Percentiles rank a stretch among this genome's conserved stretches.
Conservation (phyloP, 2,797 vertebrate genomes). For the Sebastes steindachneri region DNA sequence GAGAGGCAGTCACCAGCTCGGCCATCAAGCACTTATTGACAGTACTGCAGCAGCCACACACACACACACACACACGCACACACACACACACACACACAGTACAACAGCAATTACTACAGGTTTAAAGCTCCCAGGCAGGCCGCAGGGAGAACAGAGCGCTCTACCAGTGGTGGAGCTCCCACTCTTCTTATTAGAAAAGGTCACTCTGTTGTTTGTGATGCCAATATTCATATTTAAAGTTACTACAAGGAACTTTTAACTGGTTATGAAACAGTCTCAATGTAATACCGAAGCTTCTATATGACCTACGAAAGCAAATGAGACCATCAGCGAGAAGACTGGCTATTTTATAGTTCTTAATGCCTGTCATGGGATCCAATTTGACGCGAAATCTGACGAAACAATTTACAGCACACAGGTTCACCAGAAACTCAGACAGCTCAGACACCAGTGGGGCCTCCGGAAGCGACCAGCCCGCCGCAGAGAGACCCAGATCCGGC, state of each 20-base stretch:
- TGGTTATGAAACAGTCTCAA: not conserved
- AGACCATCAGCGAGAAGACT: not conserved
- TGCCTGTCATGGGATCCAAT: too few species aligned
- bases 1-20: conserved; percentile 26
- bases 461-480: too few species aligned
- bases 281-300: not conserved
- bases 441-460: too few species aligned
- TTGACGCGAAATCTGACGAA: too few species aligned
- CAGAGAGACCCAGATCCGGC: too few species aligned
- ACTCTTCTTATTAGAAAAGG: not conserved
- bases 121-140: conserved; percentile 30
- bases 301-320: not conserved
- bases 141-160: not conserved
- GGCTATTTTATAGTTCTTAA: too few species aligned
- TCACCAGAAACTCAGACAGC: too few species aligned
- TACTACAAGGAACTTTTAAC: not conserved
- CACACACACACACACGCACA: conserved; percentile 1
- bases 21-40: conserved; percentile 70
- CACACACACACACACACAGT: not conserved
- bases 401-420: too few species aligned
- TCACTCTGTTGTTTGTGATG: not conserved
- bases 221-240: not conserved
- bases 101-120: conserved; percentile 53
- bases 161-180: not conserved
- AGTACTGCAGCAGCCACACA: conserved; percentile 64